These are phyloP conservation scores for Meleagris gallopavo DNA, from an alignment of 2,113 vertebrate genomes.

Conservation along the genomic window DNA sequence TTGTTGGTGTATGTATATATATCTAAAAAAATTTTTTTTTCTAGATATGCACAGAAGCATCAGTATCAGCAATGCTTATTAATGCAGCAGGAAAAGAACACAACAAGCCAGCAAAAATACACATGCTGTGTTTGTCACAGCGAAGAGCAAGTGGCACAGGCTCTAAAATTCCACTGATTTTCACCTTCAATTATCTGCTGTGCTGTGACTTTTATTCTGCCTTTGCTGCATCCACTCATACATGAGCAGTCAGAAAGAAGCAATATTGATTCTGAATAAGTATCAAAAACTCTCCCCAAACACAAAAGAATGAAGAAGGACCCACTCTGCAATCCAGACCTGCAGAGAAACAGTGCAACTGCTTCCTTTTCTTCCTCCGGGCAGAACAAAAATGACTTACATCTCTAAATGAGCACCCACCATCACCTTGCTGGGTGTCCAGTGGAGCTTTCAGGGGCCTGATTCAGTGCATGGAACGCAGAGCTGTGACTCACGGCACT, in stretches of 20 bases:
- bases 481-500: slow-evolving; percentile 8
- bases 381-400: neutral
- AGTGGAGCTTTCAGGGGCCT: neutral
- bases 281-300: neutral
- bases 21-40: no score
- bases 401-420: slow-evolving; percentile 8
- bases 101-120: neutral
- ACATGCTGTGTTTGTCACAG: neutral
- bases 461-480: slow-evolving; percentile 44
- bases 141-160: neutral
- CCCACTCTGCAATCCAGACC: neutral
- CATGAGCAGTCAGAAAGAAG: neutral
- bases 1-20: no score
- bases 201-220: neutral
- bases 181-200: neutral
- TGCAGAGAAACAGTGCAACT: neutral
- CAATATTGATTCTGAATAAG: neutral
- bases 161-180: neutral
- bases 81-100: neutral
- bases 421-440: neutral
- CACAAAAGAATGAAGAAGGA: neutral
- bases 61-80: neutral
- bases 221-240: neutral
- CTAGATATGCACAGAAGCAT: neutral
- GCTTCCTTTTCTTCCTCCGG: neutral